Percentiles rank a stretch among this genome's conserved stretches.
Evolutionary conservation across 1,140 invertebrate species (phyloP).

Genomic region (Orius insidiosus): DNA sequence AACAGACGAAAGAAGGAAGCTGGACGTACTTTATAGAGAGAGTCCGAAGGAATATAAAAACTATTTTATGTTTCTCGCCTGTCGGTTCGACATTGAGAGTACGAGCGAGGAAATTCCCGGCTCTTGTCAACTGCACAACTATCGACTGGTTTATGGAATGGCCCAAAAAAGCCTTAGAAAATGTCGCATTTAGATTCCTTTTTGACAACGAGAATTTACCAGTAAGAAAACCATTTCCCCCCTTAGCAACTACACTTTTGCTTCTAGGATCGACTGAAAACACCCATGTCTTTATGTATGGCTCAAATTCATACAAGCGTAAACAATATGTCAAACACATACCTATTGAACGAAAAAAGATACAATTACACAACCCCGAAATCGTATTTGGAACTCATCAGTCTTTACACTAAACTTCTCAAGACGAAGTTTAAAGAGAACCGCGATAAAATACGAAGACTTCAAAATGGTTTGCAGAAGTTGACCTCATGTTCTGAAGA

Average conservation of each 20-base stretch:
- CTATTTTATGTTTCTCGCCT: slow-evolving; percentile 87
- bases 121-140: slow-evolving; percentile 76
- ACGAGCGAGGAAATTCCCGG: slow-evolving; percentile 80
- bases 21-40: slow-evolving; percentile 91
- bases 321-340: slow-evolving; percentile 65
- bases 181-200: slow-evolving; percentile 71
- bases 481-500: slow-evolving; percentile 64
- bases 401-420: slow-evolving; percentile 68
- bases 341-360: slow-evolving; percentile 66
- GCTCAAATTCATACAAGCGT: slow-evolving; percentile 76
- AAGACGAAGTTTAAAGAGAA: slow-evolving; percentile 56
- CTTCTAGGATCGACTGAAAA: slow-evolving; percentile 32
- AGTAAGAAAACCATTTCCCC: too few relatives aligned
- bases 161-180: slow-evolving; percentile 77
- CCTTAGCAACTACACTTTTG: too few relatives aligned
- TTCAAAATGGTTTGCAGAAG: slow-evolving; percentile 79
- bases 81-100: slow-evolving; percentile 71
- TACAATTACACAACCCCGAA: slow-evolving; percentile 95
- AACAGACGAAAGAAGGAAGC: slow-evolving; percentile 81
- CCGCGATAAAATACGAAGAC: slow-evolving; percentile 51
- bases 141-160: slow-evolving; percentile 96
- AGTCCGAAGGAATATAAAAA: slow-evolving; percentile 54
- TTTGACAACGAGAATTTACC: slow-evolving; percentile 52
- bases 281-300: slow-evolving; percentile 71
- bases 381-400: slow-evolving; percentile 83